Evolutionary conservation across 2,888 invertebrate species (phyloP), one percentile per base, ranked within the genome.

Genomic region (Lutraria lutraria): DNA sequence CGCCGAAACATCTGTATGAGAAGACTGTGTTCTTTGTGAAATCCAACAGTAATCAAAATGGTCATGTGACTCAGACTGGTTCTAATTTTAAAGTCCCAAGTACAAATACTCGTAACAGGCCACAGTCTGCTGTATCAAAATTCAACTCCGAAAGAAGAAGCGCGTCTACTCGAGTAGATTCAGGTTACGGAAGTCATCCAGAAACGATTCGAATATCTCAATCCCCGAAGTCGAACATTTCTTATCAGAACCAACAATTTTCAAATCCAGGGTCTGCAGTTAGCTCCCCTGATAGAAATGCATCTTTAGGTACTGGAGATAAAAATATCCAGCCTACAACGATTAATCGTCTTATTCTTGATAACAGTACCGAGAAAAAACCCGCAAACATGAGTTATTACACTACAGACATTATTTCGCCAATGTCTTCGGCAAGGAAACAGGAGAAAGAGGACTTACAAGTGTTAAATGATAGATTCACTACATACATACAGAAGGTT

Each of bases 361-460:
- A 85, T 16, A 60, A 53, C 19, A 54, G 72, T 68, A 72, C 29
- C n/a, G 81, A 81, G 80, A 60, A 8, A 53, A 85, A 88, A 76
- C 60, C 76, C 52, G 79, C 43, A 80, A 88, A 81, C 43, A 92
- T 92, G 92, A 92, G 90, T 92, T 88, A 89, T 68, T 92, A 90
- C 81, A 72, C 54, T n/a, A 91, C 89, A 6, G 91, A 89, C 19
- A 80, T 88, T 16, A 89, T 90, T 81, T 89, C 91, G 15, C 91
- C 90, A 6, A 86, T 88, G 13, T 90, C 91, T 0, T 89, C 92
- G 25, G 87, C 91, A 29, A 85, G 94, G 56, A 88, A 89, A 63
- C 95, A 95, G 88, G 95, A 95, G 88, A 94, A 93, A 68, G 94
- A 94, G 60, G 95, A 95, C 83, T 90, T 96, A 3, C 95, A 95